Evolutionary conservation across 2,113 vertebrate genomes (phyloP), one percentile per base, ranked within the genome.

Genomic region (Reinhardtius hippoglossoides): DNA sequence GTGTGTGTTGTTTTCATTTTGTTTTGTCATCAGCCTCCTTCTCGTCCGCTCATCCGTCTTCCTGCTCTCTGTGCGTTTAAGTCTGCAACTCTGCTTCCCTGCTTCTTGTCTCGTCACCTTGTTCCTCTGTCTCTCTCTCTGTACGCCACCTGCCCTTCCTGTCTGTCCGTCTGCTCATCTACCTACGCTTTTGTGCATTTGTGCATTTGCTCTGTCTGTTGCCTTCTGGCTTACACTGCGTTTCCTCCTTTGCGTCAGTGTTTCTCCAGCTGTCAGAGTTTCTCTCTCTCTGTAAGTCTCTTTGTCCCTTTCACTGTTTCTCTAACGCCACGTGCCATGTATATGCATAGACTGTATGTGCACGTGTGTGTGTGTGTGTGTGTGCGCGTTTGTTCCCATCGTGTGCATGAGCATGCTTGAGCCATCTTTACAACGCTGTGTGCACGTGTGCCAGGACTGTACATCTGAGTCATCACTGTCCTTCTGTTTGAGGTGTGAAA

Each of bases 201-300:
- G 8, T 72, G 84, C 55, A 42, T 83, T 84, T 72, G 76, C 72
- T 80, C 42, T 73, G 59, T 88, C 77, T 35, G 80, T 81, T 57
- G 7, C 71, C 83, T 81, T 86, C 61, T 67, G 23, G 89, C 87
- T 92, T 78, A 91, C 10, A 13, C 69, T 48, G 79, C 82, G 86
- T 82, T 67, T 87, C 76, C 81, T 91, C 89, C 84, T 91, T 67
- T 68, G 72, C 72, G 70, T 88, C 87, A 93, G 92, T 93, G 92
- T 91, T 88, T 92, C 83, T 90, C 91, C 78, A 86, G 92, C 91
- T 93, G 92, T 92, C 92, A 93, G 90, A 91, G 88, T 92, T 90
- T 92, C 84, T 89, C 92, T 91, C 78, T 93, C 54, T 92, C 91
- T 93, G 91, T 92, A 92, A 92, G 92, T 91, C 76, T 52, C 80